phyloP scores from a whole-genome alignment of 2,888 invertebrate genomes.

The Lithophane socia region DNA sequence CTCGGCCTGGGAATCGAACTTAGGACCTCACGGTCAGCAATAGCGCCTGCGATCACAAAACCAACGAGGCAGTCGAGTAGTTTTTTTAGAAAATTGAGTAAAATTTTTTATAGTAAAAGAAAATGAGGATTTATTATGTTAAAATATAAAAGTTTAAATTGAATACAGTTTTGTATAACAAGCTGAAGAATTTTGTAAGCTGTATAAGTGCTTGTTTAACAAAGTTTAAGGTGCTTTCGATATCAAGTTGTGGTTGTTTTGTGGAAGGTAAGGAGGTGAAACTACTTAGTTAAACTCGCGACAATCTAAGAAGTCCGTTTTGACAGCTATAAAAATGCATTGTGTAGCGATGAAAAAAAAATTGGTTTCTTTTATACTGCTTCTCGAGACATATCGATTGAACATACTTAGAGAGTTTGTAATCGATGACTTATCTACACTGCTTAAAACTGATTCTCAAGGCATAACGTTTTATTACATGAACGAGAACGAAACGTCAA shows the following conservation, averaged over 20 bases:
- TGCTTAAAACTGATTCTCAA: too few species aligned
- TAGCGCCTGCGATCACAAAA: not conserved
- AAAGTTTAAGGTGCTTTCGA: constrained; percentile 30
- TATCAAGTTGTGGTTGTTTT: constrained; percentile 28
- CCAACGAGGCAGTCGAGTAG: not conserved
- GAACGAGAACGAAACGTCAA: too few species aligned
- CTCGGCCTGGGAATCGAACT: not conserved
- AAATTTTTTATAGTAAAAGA: not conserved
- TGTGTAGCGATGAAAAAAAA: too few species aligned
- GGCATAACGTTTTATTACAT: too few species aligned
- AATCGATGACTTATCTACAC: too few species aligned
- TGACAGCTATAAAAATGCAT: too few species aligned
- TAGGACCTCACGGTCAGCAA: not conserved
- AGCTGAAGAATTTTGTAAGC: constrained; percentile 6
- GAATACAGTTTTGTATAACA: constrained; percentile 16
- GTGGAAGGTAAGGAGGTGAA: constrained; percentile 12
- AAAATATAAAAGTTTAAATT: not conserved
- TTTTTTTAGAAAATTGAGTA: too few species aligned
- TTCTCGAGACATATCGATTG: too few species aligned
- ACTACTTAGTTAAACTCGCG: not conserved
- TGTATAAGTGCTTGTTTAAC: constrained; percentile 3
- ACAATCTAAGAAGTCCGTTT: too few species aligned
- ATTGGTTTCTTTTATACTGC: too few species aligned
- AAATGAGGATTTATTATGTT: too few species aligned
- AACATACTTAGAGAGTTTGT: too few species aligned